Percentiles rank a stretch among this genome's conserved stretches.
phyloP scores from a whole-genome alignment of 2,797 vertebrate genomes.

The Podarcis lilfordi region DNA sequence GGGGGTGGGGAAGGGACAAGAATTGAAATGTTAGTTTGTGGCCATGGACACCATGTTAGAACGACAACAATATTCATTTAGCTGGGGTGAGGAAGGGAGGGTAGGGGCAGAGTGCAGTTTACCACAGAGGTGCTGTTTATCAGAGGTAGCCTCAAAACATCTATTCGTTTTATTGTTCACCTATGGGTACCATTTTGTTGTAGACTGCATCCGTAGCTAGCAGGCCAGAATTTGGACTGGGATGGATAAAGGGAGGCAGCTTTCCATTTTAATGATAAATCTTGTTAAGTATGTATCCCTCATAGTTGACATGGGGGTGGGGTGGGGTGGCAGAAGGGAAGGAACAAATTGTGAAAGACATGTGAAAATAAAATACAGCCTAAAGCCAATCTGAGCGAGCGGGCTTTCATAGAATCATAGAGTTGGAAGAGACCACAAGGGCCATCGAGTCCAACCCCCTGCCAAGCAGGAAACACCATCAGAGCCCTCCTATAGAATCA shows the following conservation, averaged over 20 bases:
- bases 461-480: too few species aligned
- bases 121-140: slow-evolving; percentile 16
- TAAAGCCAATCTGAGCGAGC: not conserved
- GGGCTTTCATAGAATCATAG: not conserved
- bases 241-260: not conserved
- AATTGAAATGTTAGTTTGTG: slow-evolving; percentile 78
- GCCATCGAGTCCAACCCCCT: too few species aligned
- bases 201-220: not conserved
- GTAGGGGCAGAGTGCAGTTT: not conserved
- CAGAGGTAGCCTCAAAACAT: not conserved
- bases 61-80: slow-evolving; percentile 17
- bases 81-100: not conserved
- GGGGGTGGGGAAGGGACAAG: slow-evolving; percentile 61
- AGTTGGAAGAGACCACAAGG: too few species aligned
- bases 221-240: not conserved
- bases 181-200: not conserved
- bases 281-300: not conserved
- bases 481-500: too few species aligned
- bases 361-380: not conserved
- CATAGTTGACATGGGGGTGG: not conserved
- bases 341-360: not conserved
- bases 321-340: not conserved
- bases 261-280: slow-evolving; percentile 2
- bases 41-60: slow-evolving; percentile 20
- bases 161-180: not conserved